Evolutionary conservation across 2,113 vertebrate species (phyloP).

Genomic region (Tonatia bakeri): DNA sequence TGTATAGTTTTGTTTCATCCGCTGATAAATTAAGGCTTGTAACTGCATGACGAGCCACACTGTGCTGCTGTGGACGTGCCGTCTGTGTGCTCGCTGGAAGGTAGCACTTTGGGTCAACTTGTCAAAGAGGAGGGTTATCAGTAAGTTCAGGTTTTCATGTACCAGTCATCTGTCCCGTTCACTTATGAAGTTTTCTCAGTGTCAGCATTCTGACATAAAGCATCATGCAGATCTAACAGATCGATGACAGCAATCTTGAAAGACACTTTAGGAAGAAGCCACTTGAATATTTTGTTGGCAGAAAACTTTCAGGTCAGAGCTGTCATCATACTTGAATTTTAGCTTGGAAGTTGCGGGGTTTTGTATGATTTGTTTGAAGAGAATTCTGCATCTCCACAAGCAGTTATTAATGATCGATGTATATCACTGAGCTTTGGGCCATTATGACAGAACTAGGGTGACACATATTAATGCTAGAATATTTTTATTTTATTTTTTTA

Average conservation of each 20-base stretch:
- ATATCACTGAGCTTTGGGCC: neutral
- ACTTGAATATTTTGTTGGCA: neutral
- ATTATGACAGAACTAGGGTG: neutral
- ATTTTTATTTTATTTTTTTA: constrained; percentile 54
- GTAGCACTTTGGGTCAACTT: neutral
- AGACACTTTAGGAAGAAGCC: neutral
- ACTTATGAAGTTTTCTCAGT: neutral
- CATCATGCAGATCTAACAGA: neutral
- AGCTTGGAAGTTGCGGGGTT: neutral
- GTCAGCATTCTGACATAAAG: neutral
- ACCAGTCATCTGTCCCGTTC: neutral
- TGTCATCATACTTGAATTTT: neutral
- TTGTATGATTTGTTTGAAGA: constrained; percentile 19
- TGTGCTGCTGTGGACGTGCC: neutral
- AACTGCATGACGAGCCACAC: neutral
- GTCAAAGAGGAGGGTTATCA: neutral
- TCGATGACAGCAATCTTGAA: neutral
- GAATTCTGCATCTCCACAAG: neutral
- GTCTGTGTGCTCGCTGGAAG: neutral
- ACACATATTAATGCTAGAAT: neutral
- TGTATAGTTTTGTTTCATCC: neutral
- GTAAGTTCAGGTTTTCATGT: neutral
- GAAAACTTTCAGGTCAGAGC: neutral
- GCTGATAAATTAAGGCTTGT: neutral
- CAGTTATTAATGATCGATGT: neutral